Evolutionary conservation across 2,888 invertebrate genomes (phyloP), one percentile per base, ranked within the genome.

Genomic region (Incurvaria masculella): DNA sequence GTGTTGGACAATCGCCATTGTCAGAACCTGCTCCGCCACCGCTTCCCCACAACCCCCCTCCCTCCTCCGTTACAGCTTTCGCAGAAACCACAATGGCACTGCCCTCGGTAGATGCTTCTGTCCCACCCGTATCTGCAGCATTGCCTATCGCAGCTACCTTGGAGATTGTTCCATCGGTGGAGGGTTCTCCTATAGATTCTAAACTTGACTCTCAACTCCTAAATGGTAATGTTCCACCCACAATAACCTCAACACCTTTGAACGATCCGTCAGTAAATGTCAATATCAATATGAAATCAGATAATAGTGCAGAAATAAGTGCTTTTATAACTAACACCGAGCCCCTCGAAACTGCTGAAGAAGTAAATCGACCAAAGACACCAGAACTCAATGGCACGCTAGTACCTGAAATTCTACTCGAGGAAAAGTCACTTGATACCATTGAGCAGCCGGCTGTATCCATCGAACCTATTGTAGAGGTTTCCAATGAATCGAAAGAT

Each of bases 61-160:
- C 88, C 59, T 86, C 86, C 63, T 86, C 86, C 72, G 85, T 87
- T 75, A 85, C 83, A 68, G 85, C 85, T 60, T 87, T 88, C 71
- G 87, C 87, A 68, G 84, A 83, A 64, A 81, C 82, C 64, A 84
- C 84, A 55, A 84, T 84, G 81, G 84, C 84, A 65, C 80, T 72
- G 59, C 76, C 76, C 61, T 57, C 68, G 63, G 64, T 71, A 59
- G 69, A 68, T 56, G 68, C 44, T 16, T 17, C 51, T 26, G 42
- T 48, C 45, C 40, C 42, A 21, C 39, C 47, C 16, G 16, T n/a
- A 19, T 43, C 21, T 39, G 39, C 39, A 39, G 10, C 46, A 16
- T 19, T 44, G 18, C 23, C 40, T 17, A 10, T 21, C 46, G 33
- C 49, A 20, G 43, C 43, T 33, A 33, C 33, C 14, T 8, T n/a